These are phyloP conservation scores for Drosophila pectinifera DNA, from an alignment of 1,140 invertebrate species.

Conservation along the genomic window DNA sequence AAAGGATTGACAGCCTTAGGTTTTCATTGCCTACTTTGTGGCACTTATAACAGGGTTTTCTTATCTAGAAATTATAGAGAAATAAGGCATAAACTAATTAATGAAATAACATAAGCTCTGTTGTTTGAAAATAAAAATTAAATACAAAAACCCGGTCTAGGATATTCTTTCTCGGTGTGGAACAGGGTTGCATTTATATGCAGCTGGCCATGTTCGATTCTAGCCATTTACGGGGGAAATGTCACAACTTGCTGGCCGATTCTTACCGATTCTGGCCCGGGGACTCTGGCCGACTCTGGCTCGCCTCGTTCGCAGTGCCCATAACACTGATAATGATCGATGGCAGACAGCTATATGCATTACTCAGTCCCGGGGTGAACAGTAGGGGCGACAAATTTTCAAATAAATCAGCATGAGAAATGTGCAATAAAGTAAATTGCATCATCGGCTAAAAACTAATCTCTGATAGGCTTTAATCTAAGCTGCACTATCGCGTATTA, in stretches of 20 bases:
- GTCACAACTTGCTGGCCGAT: slow-evolving; percentile 69
- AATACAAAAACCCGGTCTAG: background rate
- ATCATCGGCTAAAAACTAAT: slow-evolving; percentile 39
- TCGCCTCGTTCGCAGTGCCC: slow-evolving; percentile 57
- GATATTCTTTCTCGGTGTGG: background rate
- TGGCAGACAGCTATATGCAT: slow-evolving; percentile 32
- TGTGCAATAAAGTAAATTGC: slow-evolving; percentile 34
- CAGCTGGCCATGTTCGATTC: slow-evolving; percentile 60
- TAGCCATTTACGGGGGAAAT: slow-evolving; percentile 80
- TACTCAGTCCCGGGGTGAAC: slow-evolving; percentile 23
- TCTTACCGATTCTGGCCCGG: slow-evolving; percentile 26
- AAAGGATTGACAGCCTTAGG: too few species aligned
- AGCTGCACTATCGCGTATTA: background rate
- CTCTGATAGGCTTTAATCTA: background rate
- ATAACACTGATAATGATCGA: slow-evolving; percentile 61
- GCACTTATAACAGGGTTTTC: too few species aligned
- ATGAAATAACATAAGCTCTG: too few species aligned
- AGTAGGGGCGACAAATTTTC: slow-evolving; percentile 32
- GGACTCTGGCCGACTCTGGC: slow-evolving; percentile 48
- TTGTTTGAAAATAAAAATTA: background rate
- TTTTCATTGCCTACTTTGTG: too few species aligned
- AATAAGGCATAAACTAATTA: too few species aligned
- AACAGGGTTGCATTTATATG: slow-evolving; percentile 14
- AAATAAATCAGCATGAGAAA: slow-evolving; percentile 75
- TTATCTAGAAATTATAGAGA: too few species aligned